These are phyloP conservation scores for Oreonectes daqikongensis DNA, from an alignment of 2,797 vertebrate species.

Conservation along the genomic window DNA sequence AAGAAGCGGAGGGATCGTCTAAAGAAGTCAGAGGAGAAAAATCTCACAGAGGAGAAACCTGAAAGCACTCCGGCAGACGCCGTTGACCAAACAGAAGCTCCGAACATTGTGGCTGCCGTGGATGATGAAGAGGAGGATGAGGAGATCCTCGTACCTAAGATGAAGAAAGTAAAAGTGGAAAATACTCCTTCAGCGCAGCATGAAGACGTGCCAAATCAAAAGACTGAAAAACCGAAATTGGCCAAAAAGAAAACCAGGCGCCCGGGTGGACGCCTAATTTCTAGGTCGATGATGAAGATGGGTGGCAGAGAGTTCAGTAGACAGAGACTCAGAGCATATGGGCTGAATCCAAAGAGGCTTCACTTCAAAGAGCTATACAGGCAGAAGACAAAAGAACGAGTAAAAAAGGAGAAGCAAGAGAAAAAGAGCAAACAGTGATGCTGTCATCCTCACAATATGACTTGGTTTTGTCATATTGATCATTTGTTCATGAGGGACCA, in stretches of 20 bases:
- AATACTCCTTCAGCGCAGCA: slow-evolving; percentile 22
- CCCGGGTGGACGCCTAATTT: slow-evolving; percentile 58
- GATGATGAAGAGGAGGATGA: slow-evolving; percentile 55
- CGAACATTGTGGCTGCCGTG: slow-evolving; percentile 26
- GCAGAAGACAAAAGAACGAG: slow-evolving; percentile 69
- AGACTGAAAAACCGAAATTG: slow-evolving; percentile 59
- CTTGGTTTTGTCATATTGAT: neutral
- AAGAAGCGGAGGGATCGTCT: slow-evolving; percentile 69
- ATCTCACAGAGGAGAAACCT: slow-evolving; percentile 29
- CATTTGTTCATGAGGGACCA: neutral
- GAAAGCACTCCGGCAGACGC: neutral
- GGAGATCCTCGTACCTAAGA: slow-evolving; percentile 66
- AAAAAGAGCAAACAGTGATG: slow-evolving; percentile 62
- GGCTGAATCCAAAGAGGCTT: slow-evolving; percentile 87
- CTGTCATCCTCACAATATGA: slow-evolving; percentile 34
- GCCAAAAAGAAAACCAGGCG: slow-evolving; percentile 64
- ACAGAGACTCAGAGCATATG: slow-evolving; percentile 85
- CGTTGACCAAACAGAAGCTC: slow-evolving; percentile 27
- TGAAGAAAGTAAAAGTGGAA: slow-evolving; percentile 60
- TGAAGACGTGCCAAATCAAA: neutral
- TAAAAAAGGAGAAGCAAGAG: slow-evolving; percentile 63
- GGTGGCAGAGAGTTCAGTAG: slow-evolving; percentile 82
- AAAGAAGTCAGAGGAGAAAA: slow-evolving; percentile 59
- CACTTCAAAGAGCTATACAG: slow-evolving; percentile 82
- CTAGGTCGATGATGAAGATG: slow-evolving; percentile 73